Conservation (phyloP, 2,113 vertebrate genomes). For the Coptodon bakossiorum region DNA sequence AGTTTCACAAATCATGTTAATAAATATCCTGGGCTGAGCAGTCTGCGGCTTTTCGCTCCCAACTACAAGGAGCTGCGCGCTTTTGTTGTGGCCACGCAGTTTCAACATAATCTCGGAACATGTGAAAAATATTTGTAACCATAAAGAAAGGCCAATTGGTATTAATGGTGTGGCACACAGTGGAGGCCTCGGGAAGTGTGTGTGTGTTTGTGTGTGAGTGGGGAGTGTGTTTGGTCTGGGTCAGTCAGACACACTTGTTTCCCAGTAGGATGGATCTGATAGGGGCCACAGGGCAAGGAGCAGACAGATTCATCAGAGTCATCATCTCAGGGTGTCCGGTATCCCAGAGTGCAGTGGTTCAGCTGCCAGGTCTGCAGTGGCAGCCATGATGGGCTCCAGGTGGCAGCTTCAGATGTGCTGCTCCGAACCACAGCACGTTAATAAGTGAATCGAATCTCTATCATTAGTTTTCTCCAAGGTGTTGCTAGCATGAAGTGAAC, state of each 20-base stretch:
- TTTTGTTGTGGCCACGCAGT: conserved; percentile 59
- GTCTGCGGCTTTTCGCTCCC: conserved; percentile 38
- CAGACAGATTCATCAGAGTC: conserved; percentile 76
- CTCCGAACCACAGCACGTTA: neutral
- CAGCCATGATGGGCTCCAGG: conserved; percentile 72
- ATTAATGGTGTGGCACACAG: conserved; percentile 57
- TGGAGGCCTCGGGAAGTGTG: conserved; percentile 41
- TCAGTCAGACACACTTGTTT: conserved; percentile 71
- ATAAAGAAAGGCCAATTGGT: conserved; percentile 62
- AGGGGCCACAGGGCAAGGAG: conserved; percentile 71
- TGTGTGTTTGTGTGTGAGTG: conserved; percentile 6
- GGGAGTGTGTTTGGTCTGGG: conserved; percentile 53
- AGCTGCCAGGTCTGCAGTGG: conserved; percentile 53
- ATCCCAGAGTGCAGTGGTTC: conserved; percentile 65
- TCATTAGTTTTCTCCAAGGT: neutral
- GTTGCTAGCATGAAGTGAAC: too few species aligned
- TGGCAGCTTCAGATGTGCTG: conserved; percentile 31
- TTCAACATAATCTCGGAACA: conserved; percentile 41
- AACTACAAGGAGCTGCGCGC: conserved; percentile 30
- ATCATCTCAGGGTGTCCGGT: conserved; percentile 67
- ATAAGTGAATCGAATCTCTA: neutral
- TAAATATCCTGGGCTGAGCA: conserved; percentile 34
- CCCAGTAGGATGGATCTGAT: conserved; percentile 74
- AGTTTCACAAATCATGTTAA: conserved; percentile 62
- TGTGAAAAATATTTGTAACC: conserved; percentile 61